phyloP scores from a whole-genome alignment of 2,888 invertebrate species.

The Pseudococcus jackbeardsleyi region DNA sequence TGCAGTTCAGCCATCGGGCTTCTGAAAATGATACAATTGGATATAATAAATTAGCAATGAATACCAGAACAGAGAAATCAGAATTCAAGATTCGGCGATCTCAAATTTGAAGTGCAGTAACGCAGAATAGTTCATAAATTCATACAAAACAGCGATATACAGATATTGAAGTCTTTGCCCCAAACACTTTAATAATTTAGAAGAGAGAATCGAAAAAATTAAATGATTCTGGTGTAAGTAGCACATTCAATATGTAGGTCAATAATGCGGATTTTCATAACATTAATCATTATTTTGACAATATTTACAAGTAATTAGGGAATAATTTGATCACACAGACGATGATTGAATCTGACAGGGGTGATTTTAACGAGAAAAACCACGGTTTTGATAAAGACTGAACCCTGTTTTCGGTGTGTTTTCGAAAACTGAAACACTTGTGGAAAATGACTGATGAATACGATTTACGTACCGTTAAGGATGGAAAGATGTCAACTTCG shows the following conservation, averaged over 20 bases:
- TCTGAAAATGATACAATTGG: neutral
- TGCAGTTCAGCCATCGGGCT: slow-evolving; percentile 20
- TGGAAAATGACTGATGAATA: neutral
- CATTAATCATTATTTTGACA: neutral
- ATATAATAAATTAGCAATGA: neutral
- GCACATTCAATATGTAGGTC: slow-evolving; percentile 57
- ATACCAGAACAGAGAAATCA: neutral
- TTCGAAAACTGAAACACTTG: neutral
- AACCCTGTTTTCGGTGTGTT: slow-evolving; percentile 27
- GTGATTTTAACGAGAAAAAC: neutral
- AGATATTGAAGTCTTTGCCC: neutral
- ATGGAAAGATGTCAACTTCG: neutral
- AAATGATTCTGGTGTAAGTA: neutral
- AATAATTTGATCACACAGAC: neutral
- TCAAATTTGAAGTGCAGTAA: neutral
- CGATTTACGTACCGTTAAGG: neutral
- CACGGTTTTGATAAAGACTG: neutral
- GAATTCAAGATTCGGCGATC: neutral
- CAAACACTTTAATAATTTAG: neutral
- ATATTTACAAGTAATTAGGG: neutral
- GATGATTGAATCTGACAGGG: neutral
- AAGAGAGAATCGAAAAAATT: neutral
- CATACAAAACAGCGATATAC: neutral
- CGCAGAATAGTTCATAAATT: neutral
- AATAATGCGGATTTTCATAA: slow-evolving; percentile 1